phyloP scores from a whole-genome alignment of 2,113 vertebrate genomes.

The Cinclus cinclus region DNA sequence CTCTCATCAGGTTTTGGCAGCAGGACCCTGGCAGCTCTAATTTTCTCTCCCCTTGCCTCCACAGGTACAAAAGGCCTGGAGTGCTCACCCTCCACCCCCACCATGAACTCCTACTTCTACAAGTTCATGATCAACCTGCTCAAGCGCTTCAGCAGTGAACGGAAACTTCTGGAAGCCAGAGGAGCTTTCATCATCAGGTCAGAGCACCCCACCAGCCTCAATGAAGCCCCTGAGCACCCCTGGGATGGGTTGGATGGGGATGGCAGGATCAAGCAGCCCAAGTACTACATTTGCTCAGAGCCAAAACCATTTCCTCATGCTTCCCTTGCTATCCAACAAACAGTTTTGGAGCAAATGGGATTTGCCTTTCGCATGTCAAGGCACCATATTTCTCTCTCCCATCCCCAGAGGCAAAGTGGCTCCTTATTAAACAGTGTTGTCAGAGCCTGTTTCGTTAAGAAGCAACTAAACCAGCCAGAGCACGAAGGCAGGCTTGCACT shows the following conservation, averaged over 20 bases:
- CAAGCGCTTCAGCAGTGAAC: constrained; percentile 91
- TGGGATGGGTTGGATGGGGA: fast-evolving
- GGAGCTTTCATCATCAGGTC: constrained; percentile 96
- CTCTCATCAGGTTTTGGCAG: not conserved
- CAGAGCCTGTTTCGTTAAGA: not conserved
- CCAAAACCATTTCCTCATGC: not conserved
- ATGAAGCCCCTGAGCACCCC: not conserved
- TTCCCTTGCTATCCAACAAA: fast-evolving
- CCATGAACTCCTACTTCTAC: constrained; percentile 99
- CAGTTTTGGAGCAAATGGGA: not conserved
- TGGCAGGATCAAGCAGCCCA: not conserved
- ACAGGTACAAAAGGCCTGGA: constrained; percentile 82
- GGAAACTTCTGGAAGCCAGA: constrained; percentile 90
- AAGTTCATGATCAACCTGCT: constrained; percentile 99
- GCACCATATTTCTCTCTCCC: not conserved
- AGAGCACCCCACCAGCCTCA: not conserved
- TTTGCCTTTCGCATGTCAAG: not conserved
- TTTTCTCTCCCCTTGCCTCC: not conserved
- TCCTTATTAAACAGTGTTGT: not conserved
- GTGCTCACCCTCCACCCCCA: constrained; percentile 92
- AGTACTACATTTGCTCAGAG: not conserved
- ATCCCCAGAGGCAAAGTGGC: not conserved
- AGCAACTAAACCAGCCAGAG: not conserved
- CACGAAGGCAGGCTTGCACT: not conserved
- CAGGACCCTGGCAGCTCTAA: not conserved